Evolutionary conservation across 2,113 vertebrate species (phyloP), one percentile per base, ranked within the genome.

Genomic region (Microcebus jonahi): DNA sequence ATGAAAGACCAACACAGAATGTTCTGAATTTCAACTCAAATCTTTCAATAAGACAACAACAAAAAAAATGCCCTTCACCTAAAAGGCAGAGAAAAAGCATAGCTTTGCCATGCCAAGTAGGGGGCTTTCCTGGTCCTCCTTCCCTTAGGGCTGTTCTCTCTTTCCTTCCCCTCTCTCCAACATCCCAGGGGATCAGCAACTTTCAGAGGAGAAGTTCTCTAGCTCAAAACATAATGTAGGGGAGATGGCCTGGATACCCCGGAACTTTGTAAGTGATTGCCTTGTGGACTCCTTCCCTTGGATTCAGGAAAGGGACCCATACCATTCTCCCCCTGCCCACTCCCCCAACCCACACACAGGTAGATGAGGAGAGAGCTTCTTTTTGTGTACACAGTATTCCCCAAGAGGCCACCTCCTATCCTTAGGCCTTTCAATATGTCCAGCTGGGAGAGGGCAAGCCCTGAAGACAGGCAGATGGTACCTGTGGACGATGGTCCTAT

Each of bases 281-380:
- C 39, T 88, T 83, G 45, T 23, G 17, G 11, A 48, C 9, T 91
- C 34, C 67, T 76, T 81, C 20, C 39, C 79, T 91, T 77, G 18
- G 15, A 67, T 67, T 85, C 39, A 93, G n/a, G 39, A 85, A 84
- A 68, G 20, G 9, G 5, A 76, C 7, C 77, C 34, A 36, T 42
- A 23, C 3, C 8, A 39, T 25, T 34, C 14, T 18, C 4, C 18
- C 18, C 18, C 11, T 3, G 1, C n/a, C 25, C 31, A 18, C 1
- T 5, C 1, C 17, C 13, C 31, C 21, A 27, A 18, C 27, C 39
- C n/a, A 65, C 27, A 91, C 1, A 14, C 4, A 34, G 6, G 15
- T 12, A 63, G 27, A 21, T 45, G 34, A 63, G 6, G 15, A 87
- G 68, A 90, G 12, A 84, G 50, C 23, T 63, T 71, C 29, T 61